These are phyloP conservation scores for Aphelenchoides avenae DNA, from an alignment of 1,140 invertebrate species.

Conservation along the genomic window DNA sequence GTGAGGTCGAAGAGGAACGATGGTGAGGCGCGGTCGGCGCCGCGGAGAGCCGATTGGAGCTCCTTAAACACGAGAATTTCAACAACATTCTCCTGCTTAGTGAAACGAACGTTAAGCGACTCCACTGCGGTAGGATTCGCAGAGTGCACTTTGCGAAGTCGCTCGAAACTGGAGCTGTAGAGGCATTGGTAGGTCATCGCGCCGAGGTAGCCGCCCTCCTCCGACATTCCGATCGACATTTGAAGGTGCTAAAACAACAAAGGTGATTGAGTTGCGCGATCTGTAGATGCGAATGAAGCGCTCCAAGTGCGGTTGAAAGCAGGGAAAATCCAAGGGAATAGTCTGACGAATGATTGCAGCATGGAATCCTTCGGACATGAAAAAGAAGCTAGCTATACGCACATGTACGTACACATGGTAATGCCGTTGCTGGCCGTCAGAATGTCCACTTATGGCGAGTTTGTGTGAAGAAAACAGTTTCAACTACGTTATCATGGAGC, in stretches of 20 bases:
- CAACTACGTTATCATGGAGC: not conserved
- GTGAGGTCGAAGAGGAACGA: slow-evolving; percentile 58
- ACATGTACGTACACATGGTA: no score
- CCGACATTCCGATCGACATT: slow-evolving; percentile 17
- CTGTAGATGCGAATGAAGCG: no score
- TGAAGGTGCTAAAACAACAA: no score
- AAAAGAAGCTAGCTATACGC: no score
- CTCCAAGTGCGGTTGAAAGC: no score
- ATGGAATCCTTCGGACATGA: no score
- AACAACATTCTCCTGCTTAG: no score
- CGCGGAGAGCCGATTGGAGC: slow-evolving; percentile 36
- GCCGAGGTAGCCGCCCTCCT: slow-evolving; percentile 48
- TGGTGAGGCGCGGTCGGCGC: slow-evolving; percentile 47
- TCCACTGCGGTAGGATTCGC: slow-evolving; percentile 43
- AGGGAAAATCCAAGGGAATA: no score
- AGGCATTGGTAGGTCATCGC: slow-evolving; percentile 56
- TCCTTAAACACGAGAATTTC: slow-evolving; percentile 42
- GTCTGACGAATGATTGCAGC: no score
- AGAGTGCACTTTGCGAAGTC: slow-evolving; percentile 33
- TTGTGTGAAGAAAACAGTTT: not conserved
- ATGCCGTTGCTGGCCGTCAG: not conserved
- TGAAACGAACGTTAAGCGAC: slow-evolving; percentile 49
- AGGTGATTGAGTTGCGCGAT: no score
- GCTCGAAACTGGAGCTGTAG: slow-evolving; percentile 42
- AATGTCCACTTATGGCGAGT: not conserved